Evolutionary conservation across 2,113 vertebrate genomes (phyloP).

Genomic region (Tringa solitaria): DNA sequence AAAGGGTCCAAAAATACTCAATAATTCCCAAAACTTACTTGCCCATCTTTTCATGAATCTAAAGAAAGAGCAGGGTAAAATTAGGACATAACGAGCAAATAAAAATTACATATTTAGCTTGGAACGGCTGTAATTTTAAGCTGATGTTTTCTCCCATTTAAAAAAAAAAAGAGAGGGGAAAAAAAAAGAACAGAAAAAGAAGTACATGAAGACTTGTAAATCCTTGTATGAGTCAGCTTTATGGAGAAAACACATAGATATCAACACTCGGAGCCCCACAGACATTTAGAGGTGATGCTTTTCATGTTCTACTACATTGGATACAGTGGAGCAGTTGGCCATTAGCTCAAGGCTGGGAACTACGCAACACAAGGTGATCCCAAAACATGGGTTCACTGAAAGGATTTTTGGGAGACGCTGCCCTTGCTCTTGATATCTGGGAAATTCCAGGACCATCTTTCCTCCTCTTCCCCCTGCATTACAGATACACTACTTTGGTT

Average conservation of each 20-base stretch:
- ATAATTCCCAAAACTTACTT: not conserved
- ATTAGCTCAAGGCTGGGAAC: not conserved
- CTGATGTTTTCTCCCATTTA: not conserved
- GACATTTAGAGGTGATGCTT: not conserved
- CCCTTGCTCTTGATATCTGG: not conserved
- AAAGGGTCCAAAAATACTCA: not conserved
- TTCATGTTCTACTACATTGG: not conserved
- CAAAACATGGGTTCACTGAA: accelerated
- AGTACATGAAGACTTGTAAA: not conserved
- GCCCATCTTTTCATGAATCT: not conserved
- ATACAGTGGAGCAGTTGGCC: not conserved
- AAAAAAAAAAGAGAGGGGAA: not conserved
- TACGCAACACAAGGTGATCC: accelerated
- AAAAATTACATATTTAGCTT: not conserved
- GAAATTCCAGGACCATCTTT: not conserved
- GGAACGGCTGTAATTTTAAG: not conserved
- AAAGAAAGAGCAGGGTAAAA: not conserved
- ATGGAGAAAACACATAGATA: not conserved
- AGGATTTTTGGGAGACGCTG: not conserved
- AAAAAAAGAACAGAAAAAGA: not conserved
- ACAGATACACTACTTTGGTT: not conserved
- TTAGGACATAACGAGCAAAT: not conserved
- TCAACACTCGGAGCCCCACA: not conserved
- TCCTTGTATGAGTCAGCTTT: not conserved
- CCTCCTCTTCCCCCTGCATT: not conserved